Evolutionary conservation across 2,113 vertebrate species (phyloP).

Genomic region (Nyctibius bracteatus): DNA sequence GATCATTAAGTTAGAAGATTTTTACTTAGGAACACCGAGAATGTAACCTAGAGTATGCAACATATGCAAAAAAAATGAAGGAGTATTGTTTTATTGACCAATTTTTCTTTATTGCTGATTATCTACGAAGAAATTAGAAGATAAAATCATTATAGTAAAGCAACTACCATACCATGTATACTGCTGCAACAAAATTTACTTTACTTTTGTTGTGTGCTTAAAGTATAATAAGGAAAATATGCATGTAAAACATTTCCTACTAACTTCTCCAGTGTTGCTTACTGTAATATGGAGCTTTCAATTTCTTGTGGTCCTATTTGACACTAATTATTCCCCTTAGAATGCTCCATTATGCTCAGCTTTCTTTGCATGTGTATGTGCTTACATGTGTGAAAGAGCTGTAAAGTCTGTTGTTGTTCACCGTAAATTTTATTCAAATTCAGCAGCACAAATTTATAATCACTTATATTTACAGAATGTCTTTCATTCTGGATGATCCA

Average conservation of each 20-base stretch:
- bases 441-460: not conserved
- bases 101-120: conserved; percentile 57
- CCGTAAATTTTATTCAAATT: not conserved
- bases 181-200: conserved; percentile 12
- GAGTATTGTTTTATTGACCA: conserved; percentile 42
- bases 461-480: not conserved
- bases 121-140: conserved; percentile 50
- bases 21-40: conserved; percentile 40
- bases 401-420: not conserved
- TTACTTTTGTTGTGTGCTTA: not conserved
- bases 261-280: not conserved
- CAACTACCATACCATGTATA: not conserved
- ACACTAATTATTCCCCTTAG: conserved; percentile 25
- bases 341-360: not conserved
- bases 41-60: not conserved
- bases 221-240: conserved; percentile 29
- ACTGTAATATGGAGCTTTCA: not conserved
- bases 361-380: not conserved
- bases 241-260: conserved; percentile 34
- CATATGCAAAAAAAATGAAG: conserved; percentile 45
- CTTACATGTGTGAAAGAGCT: not conserved
- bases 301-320: not conserved
- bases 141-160: conserved; percentile 50
- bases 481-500: not conserved
- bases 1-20: conserved; percentile 43